Evolutionary conservation across 2,113 vertebrate species (phyloP), one percentile per base, ranked within the genome.

Genomic region (Rhadina sibilatrix): DNA sequence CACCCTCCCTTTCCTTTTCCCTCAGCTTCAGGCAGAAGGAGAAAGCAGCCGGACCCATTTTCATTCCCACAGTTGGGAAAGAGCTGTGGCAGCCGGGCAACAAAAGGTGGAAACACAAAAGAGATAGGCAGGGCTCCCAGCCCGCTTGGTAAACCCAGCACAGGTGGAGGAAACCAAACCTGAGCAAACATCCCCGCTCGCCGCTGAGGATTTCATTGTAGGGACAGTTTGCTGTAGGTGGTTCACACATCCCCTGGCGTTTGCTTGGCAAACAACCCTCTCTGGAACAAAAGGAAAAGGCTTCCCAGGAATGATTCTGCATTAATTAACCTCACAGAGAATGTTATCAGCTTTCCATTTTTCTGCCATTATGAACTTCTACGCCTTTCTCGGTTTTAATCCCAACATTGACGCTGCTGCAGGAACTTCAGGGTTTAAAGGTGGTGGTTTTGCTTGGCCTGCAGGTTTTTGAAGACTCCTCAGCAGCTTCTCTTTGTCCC

Each of bases 151-250:
- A 97, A 98, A 98, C 96, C 89, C 76, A 10, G 83, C 5, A 1
- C 98, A 98, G 98, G 98, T 98, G 98, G 93, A 82, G 96, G 70
- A 91, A 96, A 93, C 83, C 95, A 96, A 96, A 93, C 92, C 90
- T 95, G 95, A 94, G 91, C 96, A 98, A 98, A 98, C 77, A 97
- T 65, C 87, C 31, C 94, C 72, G 68, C 95, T 94, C 93, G 61
- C 83, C 79, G 90, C 86, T 84, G 47, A 10, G 59, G 1, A 17
- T 95, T 92, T 52, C 97, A 86, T 96, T 97, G 89, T 94, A 96
- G 81, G 89, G 97, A 96, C 97, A n/a, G 57, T 98, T 98, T 98
- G 95, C 97, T 86, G 42, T 96, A 69, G 97, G 97, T 92, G 96
- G 96, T 92, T 93, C 97, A 92, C 86, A 84, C n/a, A 37, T 92